phyloP scores from a whole-genome alignment of 2,797 vertebrate species.

The Mus minutoides region DNA sequence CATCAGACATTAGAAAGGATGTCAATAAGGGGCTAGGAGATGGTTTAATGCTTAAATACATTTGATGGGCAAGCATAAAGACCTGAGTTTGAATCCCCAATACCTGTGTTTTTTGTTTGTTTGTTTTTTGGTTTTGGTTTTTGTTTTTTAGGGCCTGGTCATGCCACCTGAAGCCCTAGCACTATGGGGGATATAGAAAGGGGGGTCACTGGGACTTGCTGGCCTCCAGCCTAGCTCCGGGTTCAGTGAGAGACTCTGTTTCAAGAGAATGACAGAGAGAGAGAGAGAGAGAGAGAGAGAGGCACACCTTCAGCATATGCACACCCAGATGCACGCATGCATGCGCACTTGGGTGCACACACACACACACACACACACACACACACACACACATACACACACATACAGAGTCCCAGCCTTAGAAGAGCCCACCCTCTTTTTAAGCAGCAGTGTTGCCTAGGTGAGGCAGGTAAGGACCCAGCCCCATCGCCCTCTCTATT shows the following conservation, averaged over 20 bases:
- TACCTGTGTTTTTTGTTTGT: background rate
- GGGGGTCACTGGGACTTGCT: background rate
- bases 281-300: background rate
- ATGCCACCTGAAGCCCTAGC: background rate
- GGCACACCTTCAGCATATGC: background rate
- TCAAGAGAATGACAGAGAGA: background rate
- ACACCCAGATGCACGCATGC: background rate
- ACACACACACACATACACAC: background rate
- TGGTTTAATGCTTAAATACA: background rate
- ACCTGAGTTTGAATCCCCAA: background rate
- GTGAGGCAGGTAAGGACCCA: background rate
- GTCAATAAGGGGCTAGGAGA: background rate
- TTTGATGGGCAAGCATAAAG: background rate
- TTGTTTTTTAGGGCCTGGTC: too few species aligned
- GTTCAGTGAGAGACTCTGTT: background rate
- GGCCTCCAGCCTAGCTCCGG: background rate
- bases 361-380: too few species aligned
- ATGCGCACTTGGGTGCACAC: accelerated
- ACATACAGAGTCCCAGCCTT: background rate
- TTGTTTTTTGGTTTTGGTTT: too few species aligned
- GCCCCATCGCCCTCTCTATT: conserved; percentile 55
- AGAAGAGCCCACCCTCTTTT: background rate
- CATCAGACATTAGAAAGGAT: accelerated
- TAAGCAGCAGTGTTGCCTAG: background rate
- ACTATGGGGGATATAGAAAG: background rate